phyloP scores from a whole-genome alignment of 2,797 vertebrate species.

The Mus spretus region DNA sequence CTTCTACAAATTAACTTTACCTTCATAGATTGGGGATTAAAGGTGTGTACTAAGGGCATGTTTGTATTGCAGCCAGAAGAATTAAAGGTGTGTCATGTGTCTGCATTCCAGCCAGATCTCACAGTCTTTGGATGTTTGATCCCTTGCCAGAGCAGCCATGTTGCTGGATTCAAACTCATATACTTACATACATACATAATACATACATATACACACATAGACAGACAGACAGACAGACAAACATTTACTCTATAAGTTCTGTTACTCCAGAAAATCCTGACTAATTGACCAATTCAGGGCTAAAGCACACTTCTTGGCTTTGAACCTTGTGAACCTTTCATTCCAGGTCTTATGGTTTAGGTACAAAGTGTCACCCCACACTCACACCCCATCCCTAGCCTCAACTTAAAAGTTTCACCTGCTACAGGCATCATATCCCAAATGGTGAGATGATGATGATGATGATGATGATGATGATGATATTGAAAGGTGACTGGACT shows the following conservation, averaged over 20 bases:
- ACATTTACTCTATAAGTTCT: background rate
- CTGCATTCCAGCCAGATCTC: background rate
- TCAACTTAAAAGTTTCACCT: background rate
- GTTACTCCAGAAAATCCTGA: background rate
- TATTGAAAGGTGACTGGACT: background rate
- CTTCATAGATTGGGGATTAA: background rate
- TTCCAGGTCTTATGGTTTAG: background rate
- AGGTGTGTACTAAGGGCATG: no score
- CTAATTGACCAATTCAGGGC: background rate
- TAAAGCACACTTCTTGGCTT: conserved; percentile 29
- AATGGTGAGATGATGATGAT: background rate
- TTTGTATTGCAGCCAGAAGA: no score
- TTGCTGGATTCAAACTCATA: background rate
- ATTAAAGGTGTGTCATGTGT: background rate
- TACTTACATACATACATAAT: background rate
- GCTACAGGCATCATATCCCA: background rate
- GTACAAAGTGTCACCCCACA: background rate
- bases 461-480: background rate
- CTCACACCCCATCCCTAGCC: background rate
- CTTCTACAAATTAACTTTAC: background rate
- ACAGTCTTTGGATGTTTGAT: background rate
- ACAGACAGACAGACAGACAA: background rate
- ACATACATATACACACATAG: no score
- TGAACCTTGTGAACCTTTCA: background rate
- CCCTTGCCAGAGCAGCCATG: background rate